Evolutionary conservation across 2,113 vertebrate genomes (phyloP), one percentile per base, ranked within the genome.

Genomic region (Condylura cristata): DNA sequence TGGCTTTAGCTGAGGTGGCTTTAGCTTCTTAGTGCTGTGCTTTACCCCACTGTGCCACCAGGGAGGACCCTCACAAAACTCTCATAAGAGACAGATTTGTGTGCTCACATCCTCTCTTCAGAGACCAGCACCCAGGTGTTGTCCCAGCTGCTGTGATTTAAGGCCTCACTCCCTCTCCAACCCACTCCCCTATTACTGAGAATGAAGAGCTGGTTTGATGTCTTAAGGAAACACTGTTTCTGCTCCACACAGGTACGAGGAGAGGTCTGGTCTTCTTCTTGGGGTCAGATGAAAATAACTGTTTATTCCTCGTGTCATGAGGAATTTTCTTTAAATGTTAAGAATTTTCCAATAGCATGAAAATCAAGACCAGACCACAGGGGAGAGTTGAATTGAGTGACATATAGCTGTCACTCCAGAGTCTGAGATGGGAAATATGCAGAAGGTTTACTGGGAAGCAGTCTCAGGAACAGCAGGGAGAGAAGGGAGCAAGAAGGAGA

Each of bases 301-400:
- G 18, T 41, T 41, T 78, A 16, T 56, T 92, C 18, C 12, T 68
- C 32, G 32, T 2, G 39, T 32, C 17, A 2, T 17, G 24, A 94
- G 11, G 72, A 79, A 86, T 86, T 37, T 75, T 84, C 16, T 0
- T 48, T 79, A 63, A 58, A 75, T 81, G n/a, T 37, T 79, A 96
- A 89, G 66, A 81, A 68, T 74, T 95, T 93, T 51, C 70, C 56
- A 87, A 53, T 8, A 75, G 51, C 37, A 26, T 68, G 26, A 88
- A 79, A 83, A 95, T 37, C 39, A 92, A 90, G 60, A 65, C 72
- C 46, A 68, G 18, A 32, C 70, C 26, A 30, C 30, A 75, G 20
- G 58, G 58, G 18, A 88, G 20, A 24, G 7, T 20, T 46, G 80
- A 81, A 11, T 12, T 48, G 51, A 53, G n/a, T n/a, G n/a, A n/a